Evolutionary conservation across 2,888 invertebrate genomes (phyloP).

Genomic region (Gymnoscelis rufifasciata): DNA sequence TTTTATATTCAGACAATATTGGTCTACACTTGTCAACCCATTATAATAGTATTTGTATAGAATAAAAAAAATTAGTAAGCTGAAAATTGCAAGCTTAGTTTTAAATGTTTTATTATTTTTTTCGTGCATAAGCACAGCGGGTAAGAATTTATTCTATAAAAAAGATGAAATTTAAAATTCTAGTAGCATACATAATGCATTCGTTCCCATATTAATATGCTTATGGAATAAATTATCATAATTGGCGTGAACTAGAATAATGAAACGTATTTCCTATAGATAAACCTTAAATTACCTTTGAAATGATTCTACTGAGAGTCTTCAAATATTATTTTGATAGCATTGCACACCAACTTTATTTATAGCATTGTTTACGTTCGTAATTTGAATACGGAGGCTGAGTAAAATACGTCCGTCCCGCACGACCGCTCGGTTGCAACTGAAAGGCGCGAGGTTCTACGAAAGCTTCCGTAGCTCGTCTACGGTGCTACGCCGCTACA

Average conservation of each 20-base stretch:
- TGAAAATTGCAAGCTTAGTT: no score
- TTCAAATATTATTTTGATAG: slow-evolving; percentile 17
- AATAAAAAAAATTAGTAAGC: no score
- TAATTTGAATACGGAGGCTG: slow-evolving; percentile 25
- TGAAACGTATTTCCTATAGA: background rate
- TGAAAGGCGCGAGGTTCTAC: slow-evolving; percentile 26
- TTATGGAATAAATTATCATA: slow-evolving; percentile 4
- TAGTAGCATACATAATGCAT: no score
- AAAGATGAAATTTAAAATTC: no score
- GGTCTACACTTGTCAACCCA: no score
- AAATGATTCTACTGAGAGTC: slow-evolving; percentile 26
- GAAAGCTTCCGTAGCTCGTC: slow-evolving; percentile 20
- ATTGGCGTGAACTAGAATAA: background rate
- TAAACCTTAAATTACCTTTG: slow-evolving; percentile 20
- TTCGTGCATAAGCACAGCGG: no score
- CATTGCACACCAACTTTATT: slow-evolving; percentile 38
- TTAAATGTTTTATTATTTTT: no score
- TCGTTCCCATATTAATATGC: background rate
- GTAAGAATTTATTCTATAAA: no score
- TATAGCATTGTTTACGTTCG: slow-evolving; percentile 49
- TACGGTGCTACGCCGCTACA: slow-evolving; percentile 16
- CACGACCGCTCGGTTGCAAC: slow-evolving; percentile 40
- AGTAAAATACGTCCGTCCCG: slow-evolving; percentile 34
- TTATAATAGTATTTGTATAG: no score
- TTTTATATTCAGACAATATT: no score